phyloP scores from a whole-genome alignment of 2,888 invertebrate genomes.

The Syrphus vitripennis region DNA sequence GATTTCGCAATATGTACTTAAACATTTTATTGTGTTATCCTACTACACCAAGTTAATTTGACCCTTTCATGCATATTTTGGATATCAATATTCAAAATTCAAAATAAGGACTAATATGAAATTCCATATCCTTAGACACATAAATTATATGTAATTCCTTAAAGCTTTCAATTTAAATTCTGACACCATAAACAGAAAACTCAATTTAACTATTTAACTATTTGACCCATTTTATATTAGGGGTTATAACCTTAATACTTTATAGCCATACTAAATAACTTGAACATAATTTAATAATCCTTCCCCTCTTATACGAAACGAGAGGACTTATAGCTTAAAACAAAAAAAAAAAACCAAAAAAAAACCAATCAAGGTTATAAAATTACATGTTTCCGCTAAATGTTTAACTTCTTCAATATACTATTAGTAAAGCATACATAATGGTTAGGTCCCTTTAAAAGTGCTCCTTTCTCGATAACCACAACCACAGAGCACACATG shows the following conservation, averaged over 20 bases:
- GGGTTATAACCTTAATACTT: background rate
- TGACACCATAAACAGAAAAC: background rate
- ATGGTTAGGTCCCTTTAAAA: background rate
- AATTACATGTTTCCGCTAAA: conserved; percentile 9
- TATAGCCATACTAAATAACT: background rate
- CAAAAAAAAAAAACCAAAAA: background rate
- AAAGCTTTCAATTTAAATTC: background rate
- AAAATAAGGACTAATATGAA: no score
- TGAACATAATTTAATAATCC: conserved; percentile 9
- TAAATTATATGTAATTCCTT: background rate
- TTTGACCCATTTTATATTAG: background rate
- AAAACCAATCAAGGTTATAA: conserved; percentile 12
- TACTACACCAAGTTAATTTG: no score
- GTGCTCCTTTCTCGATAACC: background rate
- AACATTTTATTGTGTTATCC: no score
- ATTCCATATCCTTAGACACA: no score
- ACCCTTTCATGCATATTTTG: no score
- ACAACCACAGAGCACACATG: background rate
- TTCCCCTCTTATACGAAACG: background rate
- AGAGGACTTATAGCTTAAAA: background rate
- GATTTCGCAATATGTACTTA: no score
- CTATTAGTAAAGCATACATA: background rate
- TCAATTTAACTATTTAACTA: background rate
- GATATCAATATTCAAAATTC: no score
- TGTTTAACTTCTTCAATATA: conserved; percentile 1